phyloP scores from a whole-genome alignment of 2,113 vertebrate species.

The Alligator mississippiensis region DNA sequence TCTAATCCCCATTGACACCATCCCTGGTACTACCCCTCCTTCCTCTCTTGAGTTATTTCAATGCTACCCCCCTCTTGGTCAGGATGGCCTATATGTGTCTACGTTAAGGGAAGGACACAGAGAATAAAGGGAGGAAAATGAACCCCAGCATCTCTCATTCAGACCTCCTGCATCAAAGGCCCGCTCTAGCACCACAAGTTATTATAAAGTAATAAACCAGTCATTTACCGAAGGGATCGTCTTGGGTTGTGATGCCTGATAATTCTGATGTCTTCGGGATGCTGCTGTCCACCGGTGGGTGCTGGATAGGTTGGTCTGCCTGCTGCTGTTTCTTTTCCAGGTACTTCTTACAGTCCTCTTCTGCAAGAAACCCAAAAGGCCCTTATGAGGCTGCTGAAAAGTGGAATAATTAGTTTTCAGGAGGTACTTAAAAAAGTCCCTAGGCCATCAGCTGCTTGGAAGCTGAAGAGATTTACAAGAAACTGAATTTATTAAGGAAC shows the following conservation, averaged over 20 bases:
- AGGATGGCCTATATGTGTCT: neutral
- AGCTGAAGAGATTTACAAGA: neutral
- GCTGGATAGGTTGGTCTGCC: conserved; percentile 86
- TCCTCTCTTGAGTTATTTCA: neutral
- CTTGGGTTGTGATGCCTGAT: conserved; percentile 85
- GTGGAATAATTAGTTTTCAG: neutral
- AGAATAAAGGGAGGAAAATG: neutral
- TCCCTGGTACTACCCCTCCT: neutral
- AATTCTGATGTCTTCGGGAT: conserved; percentile 72
- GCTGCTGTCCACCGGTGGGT: conserved; percentile 90
- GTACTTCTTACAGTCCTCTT: conserved; percentile 87
- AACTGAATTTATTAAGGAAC: neutral
- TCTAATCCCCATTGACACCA: neutral
- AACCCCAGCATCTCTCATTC: neutral
- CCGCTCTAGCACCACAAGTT: rapidly evolving
- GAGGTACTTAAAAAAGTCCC: neutral
- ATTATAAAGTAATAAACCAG: rapidly evolving
- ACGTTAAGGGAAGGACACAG: rapidly evolving
- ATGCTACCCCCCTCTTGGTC: neutral
- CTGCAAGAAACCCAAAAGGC: conserved; percentile 64
- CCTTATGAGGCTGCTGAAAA: neutral
- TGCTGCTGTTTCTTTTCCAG: conserved; percentile 71
- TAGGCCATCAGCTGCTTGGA: neutral
- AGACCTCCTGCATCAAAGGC: neutral
- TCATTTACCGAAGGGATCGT: conserved; percentile 84